Conservation (phyloP, 2,113 vertebrate species). For the Grammomys surdaster region DNA sequence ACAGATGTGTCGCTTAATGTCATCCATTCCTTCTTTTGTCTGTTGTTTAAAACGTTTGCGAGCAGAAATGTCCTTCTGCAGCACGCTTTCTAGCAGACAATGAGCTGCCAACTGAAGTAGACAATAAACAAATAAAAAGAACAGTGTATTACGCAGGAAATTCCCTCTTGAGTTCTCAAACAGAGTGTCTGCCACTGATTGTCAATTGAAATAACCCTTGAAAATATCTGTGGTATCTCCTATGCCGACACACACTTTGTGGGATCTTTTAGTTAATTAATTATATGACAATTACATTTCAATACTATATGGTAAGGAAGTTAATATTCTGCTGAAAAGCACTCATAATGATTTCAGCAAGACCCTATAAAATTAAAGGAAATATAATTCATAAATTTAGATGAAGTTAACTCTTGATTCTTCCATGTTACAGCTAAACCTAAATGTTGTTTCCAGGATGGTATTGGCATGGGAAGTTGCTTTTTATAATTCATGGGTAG, state of each 20-base stretch:
- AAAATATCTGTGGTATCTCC: slow-evolving; percentile 34
- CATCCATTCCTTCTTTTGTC: slow-evolving; percentile 73
- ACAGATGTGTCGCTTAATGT: slow-evolving; percentile 74
- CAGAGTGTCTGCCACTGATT: slow-evolving; percentile 38
- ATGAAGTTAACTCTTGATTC: neutral
- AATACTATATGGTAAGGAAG: slow-evolving; percentile 28
- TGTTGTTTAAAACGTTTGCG: slow-evolving; percentile 67
- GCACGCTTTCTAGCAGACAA: slow-evolving; percentile 49
- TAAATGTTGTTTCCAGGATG: neutral
- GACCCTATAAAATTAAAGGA: slow-evolving; percentile 29
- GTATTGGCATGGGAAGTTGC: neutral
- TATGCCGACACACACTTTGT: slow-evolving; percentile 33
- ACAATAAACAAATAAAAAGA: slow-evolving; percentile 72
- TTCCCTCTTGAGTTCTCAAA: slow-evolving; percentile 51
- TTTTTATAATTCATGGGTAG: neutral
- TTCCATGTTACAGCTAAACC: slow-evolving; percentile 22
- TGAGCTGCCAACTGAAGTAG: slow-evolving; percentile 64
- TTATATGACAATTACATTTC: slow-evolving; percentile 41
- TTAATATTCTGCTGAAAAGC: slow-evolving; percentile 50
- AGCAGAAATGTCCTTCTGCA: slow-evolving; percentile 60
- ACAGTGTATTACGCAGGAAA: slow-evolving; percentile 38
- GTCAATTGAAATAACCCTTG: slow-evolving; percentile 50
- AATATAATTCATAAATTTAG: slow-evolving; percentile 55
- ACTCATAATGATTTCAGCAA: slow-evolving; percentile 57
- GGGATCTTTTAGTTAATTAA: slow-evolving; percentile 23